A percentile compares a stretch with the other conserved stretches of the same genome.
phyloP scores from a whole-genome alignment of 2,888 invertebrate genomes.

The Norana najaformis region DNA sequence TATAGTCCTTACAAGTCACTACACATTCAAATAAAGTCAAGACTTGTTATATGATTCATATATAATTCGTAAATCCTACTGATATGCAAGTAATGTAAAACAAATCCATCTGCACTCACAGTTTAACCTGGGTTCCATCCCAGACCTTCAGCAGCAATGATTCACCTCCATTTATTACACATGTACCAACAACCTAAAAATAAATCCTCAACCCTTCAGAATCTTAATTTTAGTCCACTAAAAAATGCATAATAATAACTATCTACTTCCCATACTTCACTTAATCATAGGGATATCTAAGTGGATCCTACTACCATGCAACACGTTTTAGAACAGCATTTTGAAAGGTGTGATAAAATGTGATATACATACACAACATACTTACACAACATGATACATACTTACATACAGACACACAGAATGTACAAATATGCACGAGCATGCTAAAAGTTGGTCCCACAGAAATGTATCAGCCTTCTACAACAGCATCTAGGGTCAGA shows the following conservation, averaged over 20 bases:
- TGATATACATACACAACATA: no score
- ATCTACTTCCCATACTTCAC: neutral
- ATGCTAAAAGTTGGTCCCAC: no score
- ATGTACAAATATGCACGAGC: no score
- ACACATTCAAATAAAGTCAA: no score
- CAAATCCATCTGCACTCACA: neutral
- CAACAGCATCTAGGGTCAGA: no score
- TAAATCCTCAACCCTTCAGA: neutral
- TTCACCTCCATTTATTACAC: neutral
- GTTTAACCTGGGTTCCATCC: constrained; percentile 10
- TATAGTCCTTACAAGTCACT: neutral
- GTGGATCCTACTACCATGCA: neutral
- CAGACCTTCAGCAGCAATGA: constrained; percentile 10
- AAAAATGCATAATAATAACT: neutral
- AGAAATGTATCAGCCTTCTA: no score
- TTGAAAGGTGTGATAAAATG: neutral
- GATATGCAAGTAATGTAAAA: neutral
- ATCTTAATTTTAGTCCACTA: neutral
- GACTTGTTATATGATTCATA: neutral
- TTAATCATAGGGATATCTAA: neutral
- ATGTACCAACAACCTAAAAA: constrained; percentile 15
- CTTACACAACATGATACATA: no score
- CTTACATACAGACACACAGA: no score
- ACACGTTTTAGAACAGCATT: neutral
- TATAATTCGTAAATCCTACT: no score